Evolutionary conservation across 2,888 invertebrate species (phyloP), one percentile per base, ranked within the genome.

Genomic region (Coleophora deauratella): DNA sequence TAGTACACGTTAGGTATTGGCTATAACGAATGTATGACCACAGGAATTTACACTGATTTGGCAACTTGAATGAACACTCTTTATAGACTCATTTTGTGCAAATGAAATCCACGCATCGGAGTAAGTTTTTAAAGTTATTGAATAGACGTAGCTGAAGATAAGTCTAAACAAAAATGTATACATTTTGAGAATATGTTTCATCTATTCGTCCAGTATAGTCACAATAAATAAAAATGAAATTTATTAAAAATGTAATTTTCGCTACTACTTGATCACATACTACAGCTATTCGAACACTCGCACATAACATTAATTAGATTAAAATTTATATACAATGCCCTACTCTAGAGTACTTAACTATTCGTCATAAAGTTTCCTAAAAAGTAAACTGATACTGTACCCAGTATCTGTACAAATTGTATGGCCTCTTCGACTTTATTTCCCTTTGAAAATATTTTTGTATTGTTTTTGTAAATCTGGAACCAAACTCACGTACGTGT

Each of bases 241-340:
- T 31, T n/a, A 8, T 31, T 31, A 9, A 9, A 66, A 66, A 62
- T 56, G 60, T 67, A 64, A 62, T 55, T 64, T 54, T 66, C 54
- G 58, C 81, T 77, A 80, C 78, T 61, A 72, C 62, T 72, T 59
- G 70, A 72, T 71, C 77, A 81, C 78, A 69, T 69, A 66, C 85
- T 84, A 85, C 84, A 71, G 60, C 82, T 85, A 85, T 81, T 21
- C 75, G 71, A 84, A 82, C 84, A 85, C 84, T 75, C 85, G 69
- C 84, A 85, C 85, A 70, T 79, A 75, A 80, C 75, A 77, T 75
- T 74, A 67, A 77, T 78, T 80, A 78, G 66, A 64, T 68, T 75
- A 72, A 80, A 81, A 82, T 74, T 64, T 82, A 85, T 85, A 84
- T 85, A 85, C 85, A 85, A 69, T 64, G 79, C 76, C 42, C 46